Percentiles rank a stretch among this genome's conserved stretches.
phyloP scores from a whole-genome alignment of 1,140 invertebrate genomes.

The Zelostemma sp. region DNA sequence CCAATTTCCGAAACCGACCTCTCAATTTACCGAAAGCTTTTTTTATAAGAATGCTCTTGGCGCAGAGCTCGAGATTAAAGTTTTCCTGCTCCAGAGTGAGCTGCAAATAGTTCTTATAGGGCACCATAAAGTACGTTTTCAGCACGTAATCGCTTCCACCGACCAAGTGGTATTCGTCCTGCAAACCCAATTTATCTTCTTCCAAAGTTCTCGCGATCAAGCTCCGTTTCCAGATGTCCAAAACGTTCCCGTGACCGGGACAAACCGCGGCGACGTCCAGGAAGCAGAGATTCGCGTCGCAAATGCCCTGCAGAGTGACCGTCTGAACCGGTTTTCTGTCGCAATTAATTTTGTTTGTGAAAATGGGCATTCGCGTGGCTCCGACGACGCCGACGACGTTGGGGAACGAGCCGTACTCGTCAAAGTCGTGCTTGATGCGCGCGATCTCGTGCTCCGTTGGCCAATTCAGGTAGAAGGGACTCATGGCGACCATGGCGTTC shows the following conservation, averaged over 20 bases:
- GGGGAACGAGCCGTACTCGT: neutral
- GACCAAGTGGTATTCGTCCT: neutral
- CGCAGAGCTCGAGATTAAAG: slow-evolving; percentile 17
- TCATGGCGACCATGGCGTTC: neutral
- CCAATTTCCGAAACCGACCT: slow-evolving; percentile 33
- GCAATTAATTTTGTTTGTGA: neutral
- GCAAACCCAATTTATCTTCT: neutral
- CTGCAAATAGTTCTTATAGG: slow-evolving; percentile 25
- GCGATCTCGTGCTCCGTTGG: neutral
- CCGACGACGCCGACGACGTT: neutral
- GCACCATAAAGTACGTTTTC: slow-evolving; percentile 18
- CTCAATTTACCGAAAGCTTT: slow-evolving; percentile 32
- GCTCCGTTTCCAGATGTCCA: slow-evolving; percentile 17
- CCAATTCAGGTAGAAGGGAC: neutral
- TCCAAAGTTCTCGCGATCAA: neutral
- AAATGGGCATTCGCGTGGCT: neutral
- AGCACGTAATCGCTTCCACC: slow-evolving; percentile 30
- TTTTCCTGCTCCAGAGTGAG: slow-evolving; percentile 15
- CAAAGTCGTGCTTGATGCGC: neutral
- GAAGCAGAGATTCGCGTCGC: slow-evolving; percentile 25
- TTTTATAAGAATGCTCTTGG: slow-evolving; percentile 20
- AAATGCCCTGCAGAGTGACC: slow-evolving; percentile 13
- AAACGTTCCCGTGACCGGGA: slow-evolving; percentile 37
- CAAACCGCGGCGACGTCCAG: slow-evolving; percentile 34
- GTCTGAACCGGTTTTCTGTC: neutral